phyloP scores from a whole-genome alignment of 2,888 invertebrate genomes.

The Heteromurus nitidus region DNA sequence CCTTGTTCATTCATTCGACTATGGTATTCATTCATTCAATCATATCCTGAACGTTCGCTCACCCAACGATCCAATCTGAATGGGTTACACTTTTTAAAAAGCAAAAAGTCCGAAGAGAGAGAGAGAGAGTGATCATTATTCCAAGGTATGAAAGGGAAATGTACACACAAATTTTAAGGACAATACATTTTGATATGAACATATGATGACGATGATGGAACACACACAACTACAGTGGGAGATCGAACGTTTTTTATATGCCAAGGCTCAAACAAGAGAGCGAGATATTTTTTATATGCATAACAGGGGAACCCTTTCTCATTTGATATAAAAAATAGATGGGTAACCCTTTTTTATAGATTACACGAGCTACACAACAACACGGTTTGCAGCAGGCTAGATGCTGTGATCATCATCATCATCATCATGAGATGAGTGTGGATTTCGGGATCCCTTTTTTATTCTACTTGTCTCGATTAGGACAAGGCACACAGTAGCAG shows the following conservation, averaged over 20 bases:
- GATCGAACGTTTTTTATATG: neutral
- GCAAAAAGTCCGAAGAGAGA: neutral
- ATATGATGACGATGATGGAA: conserved; percentile 34
- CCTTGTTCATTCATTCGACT: conserved; percentile 11
- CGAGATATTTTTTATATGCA: conserved; percentile 45
- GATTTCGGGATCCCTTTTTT: conserved; percentile 43
- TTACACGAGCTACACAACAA: conserved; percentile 30
- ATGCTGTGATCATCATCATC: conserved; percentile 25
- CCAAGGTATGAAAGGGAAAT: conserved; percentile 52
- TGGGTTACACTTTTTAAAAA: conserved; percentile 41
- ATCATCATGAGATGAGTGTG: conserved; percentile 16
- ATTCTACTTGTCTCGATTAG: conserved; percentile 35
- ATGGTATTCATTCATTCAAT: conserved; percentile 25
- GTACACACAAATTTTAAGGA: conserved; percentile 38
- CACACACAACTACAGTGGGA: conserved; percentile 21
- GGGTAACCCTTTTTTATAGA: conserved; percentile 48
- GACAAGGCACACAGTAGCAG: conserved; percentile 25
- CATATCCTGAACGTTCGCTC: conserved; percentile 46
- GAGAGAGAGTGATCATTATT: neutral
- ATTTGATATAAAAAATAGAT: conserved; percentile 54
- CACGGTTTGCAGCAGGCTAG: conserved; percentile 30
- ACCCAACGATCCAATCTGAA: conserved; percentile 54
- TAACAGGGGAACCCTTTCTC: conserved; percentile 43
- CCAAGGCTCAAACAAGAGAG: neutral
- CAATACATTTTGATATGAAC: conserved; percentile 46